A percentile compares a stretch with the other conserved stretches of the same genome.
Evolutionary conservation across 2,888 invertebrate species (phyloP).

Genomic region (Drosophila flavopinicola): DNA sequence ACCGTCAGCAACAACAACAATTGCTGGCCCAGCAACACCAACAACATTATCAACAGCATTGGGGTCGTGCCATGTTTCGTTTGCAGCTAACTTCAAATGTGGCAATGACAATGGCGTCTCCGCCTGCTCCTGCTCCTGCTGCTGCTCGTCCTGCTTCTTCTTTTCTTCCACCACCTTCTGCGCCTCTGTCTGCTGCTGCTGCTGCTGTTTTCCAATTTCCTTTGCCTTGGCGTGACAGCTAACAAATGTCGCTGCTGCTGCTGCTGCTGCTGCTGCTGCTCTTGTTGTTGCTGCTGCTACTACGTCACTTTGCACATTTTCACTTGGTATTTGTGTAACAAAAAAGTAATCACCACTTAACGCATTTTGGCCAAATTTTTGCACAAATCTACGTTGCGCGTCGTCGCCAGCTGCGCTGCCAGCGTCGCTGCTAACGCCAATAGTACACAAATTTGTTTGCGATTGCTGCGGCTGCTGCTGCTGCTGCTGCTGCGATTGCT

Average conservation of each 20-base stretch:
- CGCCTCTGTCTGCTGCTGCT: conserved; percentile 21
- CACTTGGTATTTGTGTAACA: conserved; percentile 46
- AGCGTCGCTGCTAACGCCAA: conserved; percentile 34
- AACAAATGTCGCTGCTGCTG: conserved; percentile 37
- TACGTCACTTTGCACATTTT: conserved; percentile 67
- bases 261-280: conserved; percentile 32
- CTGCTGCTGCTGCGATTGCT: conserved; percentile 10
- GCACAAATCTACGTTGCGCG: conserved; percentile 72
- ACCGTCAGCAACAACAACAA: conserved; percentile 64
- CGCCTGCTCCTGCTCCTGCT: conserved; percentile 33
- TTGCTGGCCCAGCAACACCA: conserved; percentile 51
- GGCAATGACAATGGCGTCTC: conserved; percentile 76
- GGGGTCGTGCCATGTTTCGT: conserved; percentile 18
- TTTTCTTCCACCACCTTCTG: conserved; percentile 7
- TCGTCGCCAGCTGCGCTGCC: conserved; percentile 37
- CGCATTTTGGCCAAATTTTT: conserved; percentile 63
- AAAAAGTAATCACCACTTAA: conserved; percentile 65
- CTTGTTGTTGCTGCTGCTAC: conserved; percentile 17
- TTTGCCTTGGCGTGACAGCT: conserved; percentile 2
- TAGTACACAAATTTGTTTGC: conserved; percentile 41
- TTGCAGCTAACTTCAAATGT: conserved; percentile 38
- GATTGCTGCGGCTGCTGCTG: conserved; percentile 13
- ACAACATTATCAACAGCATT: conserved; percentile 33
- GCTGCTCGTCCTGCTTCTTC: conserved; percentile 17
- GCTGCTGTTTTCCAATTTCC: conserved; percentile 16